Conservation (phyloP, 2,113 vertebrate species). For the Aegypius monachus region DNA sequence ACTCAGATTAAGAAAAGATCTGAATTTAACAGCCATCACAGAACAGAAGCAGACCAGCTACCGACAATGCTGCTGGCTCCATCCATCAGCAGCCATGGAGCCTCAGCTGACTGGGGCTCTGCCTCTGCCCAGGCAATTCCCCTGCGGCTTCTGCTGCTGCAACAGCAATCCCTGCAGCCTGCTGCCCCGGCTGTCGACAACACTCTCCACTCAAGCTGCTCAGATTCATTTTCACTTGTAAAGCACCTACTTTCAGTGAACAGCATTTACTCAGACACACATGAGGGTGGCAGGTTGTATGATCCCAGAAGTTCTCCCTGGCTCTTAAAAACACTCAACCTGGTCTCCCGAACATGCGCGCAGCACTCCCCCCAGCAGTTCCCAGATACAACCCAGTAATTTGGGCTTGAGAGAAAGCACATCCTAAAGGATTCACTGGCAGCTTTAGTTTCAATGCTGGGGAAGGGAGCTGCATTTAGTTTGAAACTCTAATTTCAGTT, state of each 20-base stretch:
- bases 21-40: neutral
- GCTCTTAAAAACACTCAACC: neutral
- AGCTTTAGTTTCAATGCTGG: neutral
- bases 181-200: rapidly evolving
- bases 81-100: rapidly evolving
- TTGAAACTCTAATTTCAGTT: neutral
- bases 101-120: neutral
- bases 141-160: neutral
- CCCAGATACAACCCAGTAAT: rapidly evolving
- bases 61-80: neutral
- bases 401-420: neutral
- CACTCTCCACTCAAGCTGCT: neutral
- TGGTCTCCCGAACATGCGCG: rapidly evolving
- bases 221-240: neutral
- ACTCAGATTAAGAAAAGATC: neutral
- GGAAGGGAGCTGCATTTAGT: neutral
- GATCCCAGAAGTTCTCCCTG: neutral
- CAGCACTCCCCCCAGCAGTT: neutral
- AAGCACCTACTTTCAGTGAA: neutral
- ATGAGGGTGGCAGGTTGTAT: rapidly evolving
- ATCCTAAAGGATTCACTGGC: neutral
- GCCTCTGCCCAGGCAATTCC: neutral
- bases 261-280: neutral
- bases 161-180: too few relatives aligned
- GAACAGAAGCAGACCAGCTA: neutral